Percentiles rank a stretch among this genome's conserved stretches.
Conservation (phyloP, 2,113 vertebrate species). For the Oncorhynchus nerka region DNA sequence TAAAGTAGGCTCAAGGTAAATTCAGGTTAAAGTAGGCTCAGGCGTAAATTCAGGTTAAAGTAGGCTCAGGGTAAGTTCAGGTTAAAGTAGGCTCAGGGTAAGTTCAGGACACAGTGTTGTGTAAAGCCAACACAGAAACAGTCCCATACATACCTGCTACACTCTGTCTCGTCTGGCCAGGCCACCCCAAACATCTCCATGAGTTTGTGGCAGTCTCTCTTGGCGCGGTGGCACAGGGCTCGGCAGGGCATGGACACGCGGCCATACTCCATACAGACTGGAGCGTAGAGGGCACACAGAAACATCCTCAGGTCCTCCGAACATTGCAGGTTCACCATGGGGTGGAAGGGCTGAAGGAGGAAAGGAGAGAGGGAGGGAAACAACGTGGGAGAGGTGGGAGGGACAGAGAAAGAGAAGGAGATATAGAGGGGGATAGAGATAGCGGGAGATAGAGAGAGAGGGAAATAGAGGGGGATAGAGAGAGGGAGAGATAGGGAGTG, state of each 20-base stretch:
- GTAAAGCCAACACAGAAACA: too few relatives aligned
- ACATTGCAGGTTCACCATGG: constrained; percentile 88
- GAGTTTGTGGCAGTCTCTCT: constrained; percentile 82
- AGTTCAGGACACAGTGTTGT: too few relatives aligned
- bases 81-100: too few relatives aligned
- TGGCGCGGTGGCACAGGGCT: constrained; percentile 79
- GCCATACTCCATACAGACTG: constrained; percentile 85
- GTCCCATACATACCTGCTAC: constrained; percentile 72
- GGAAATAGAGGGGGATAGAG: not conserved
- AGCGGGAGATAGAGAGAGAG: too few relatives aligned
- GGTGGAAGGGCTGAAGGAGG: constrained; percentile 80
- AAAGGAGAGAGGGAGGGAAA: not conserved
- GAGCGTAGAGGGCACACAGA: constrained; percentile 85
- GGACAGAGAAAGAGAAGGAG: too few relatives aligned
- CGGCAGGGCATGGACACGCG: constrained; percentile 84
- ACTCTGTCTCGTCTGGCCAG: constrained; percentile 91
- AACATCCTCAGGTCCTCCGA: constrained; percentile 84
- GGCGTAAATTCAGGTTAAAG: too few relatives aligned
- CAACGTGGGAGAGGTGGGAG: not conserved
- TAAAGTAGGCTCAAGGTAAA: too few relatives aligned
- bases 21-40: too few relatives aligned
- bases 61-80: too few relatives aligned
- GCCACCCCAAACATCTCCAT: constrained; percentile 89
- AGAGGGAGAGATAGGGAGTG: too few relatives aligned
- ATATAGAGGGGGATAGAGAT: too few relatives aligned